Base-by-base conservation (phyloP, 2,797 vertebrate species). In the Hyperoplus lanceolatus region DNA sequence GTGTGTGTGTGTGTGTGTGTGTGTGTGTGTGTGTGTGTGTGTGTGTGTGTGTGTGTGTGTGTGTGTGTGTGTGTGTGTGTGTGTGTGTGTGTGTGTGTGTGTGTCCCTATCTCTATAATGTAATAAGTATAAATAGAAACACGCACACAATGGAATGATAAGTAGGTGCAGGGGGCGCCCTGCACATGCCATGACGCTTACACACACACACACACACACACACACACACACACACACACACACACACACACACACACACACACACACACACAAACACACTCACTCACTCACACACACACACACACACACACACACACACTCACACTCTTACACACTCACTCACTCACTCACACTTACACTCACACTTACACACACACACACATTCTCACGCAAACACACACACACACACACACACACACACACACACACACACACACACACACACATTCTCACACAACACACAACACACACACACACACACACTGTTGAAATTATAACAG, bases 51-150 rank as follows among this genome's bases (percentile, higher is more conserved):
- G 29, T 29, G 3, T 29, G 29, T 29, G 3, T 29, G 29, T 29
- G 3, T 29, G 29, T 29, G 29, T 29, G 29, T 29, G 2, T 29
- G 29, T 29, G 29, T 29, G 29, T 29, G 29, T 29, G 29, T 29
- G 29, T 29, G 29, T 29, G 29, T 29, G 29, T 29, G 29, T 57
- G 58, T 64, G 53, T 56, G 46, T 62, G 54, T 54, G 64, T 66
- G 53, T 64, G 48, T 46, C n/a, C 51, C 4, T 29, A 29, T 38
- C 5, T 42, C n/a, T 49, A 16, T 56, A 49, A 63, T 51, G 58
- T n/a, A 75, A 59, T 11, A 51, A 59, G 62, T 59, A 77, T 70
- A 42, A 50, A 70, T 63, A 70, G 45, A 55, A 70, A 14, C 29
- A 70, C 73, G 21, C 39, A 66, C 45, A 69, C 64, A 56, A 4